Conservation (phyloP, 2,888 invertebrate genomes). For the Drosophila picticornis region DNA sequence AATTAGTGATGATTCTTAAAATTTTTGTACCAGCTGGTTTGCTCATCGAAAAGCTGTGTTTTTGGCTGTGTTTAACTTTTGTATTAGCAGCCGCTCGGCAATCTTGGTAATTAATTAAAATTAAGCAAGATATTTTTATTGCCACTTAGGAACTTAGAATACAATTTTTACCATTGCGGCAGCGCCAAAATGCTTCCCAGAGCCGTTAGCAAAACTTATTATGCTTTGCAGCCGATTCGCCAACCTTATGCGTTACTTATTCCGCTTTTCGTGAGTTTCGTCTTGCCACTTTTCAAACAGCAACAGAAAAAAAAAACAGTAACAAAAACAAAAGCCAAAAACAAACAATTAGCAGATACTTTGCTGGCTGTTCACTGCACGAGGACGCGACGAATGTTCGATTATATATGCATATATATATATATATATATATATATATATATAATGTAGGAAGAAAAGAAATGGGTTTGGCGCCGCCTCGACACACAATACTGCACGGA, state of each 20-base stretch:
- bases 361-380: slow-evolving; percentile 4
- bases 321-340: slow-evolving; percentile 1
- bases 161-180: slow-evolving; percentile 21
- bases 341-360: slow-evolving; percentile 11
- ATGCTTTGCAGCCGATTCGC: background rate
- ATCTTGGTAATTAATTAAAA: slow-evolving; percentile 9
- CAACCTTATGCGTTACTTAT: slow-evolving; percentile 8
- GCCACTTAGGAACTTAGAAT: slow-evolving; percentile 10
- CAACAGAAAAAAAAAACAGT: background rate
- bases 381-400: slow-evolving; percentile 20
- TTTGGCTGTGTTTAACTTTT: slow-evolving; percentile 9
- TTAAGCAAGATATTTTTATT: slow-evolving; percentile 7
- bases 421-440: background rate
- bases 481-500: slow-evolving; percentile 9
- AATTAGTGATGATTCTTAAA: slow-evolving; percentile 14
- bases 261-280: background rate
- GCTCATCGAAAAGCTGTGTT: slow-evolving; percentile 1
- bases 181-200: background rate
- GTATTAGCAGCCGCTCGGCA: slow-evolving; percentile 4
- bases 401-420: background rate
- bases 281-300: slow-evolving; percentile 14
- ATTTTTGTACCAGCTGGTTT: background rate
- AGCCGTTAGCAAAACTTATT: slow-evolving; percentile 9
- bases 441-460: background rate
- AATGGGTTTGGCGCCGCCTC: background rate